Evolutionary conservation across 2,888 invertebrate genomes (phyloP), one percentile per base, ranked within the genome.

Genomic region (Digitonthophagus gazella): DNA sequence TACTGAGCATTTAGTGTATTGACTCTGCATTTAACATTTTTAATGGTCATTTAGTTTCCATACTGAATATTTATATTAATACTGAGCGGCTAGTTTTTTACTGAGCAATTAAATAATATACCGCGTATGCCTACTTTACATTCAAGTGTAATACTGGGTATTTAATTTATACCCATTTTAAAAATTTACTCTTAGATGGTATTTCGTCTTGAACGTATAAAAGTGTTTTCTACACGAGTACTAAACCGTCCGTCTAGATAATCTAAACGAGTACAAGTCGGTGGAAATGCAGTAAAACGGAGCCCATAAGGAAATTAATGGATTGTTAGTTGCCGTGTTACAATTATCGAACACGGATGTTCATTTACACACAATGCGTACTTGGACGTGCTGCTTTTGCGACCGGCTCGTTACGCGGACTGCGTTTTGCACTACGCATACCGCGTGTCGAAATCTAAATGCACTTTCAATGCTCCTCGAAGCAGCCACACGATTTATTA

Each of bases 301-400:
- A 73, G 75, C 75, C 28, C 74, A 76, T 78, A 77, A 78, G 76
- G 75, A 77, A 79, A 79, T 79, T 79, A 80, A 80, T 80, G 78
- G 77, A 77, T 77, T 78, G 75, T 76, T 76, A 74, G 74, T 75
- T 78, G 76, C 75, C 75, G 76, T 78, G 80, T 79, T 78, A 79
- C 79, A 80, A 80, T 80, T 80, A 80, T 80, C 78, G 78, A 79
- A 80, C 78, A 78, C 78, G 80, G 79, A 81, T 79, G 79, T 78
- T 74, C 77, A 80, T 81, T 81, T 80, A 79, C 80, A 80, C 80
- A 81, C 80, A 80, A 81, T 81, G 79, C 78, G 77, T 78, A 77
- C 76, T 78, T 78, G 28, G 28, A 44, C 28, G 28, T 44, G 28
- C 28, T 44, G 28, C 28, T 44, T 44, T 44, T 44, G 28, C 28